phyloP scores from a whole-genome alignment of 2,113 vertebrate species.

The Hippocampus comes region DNA sequence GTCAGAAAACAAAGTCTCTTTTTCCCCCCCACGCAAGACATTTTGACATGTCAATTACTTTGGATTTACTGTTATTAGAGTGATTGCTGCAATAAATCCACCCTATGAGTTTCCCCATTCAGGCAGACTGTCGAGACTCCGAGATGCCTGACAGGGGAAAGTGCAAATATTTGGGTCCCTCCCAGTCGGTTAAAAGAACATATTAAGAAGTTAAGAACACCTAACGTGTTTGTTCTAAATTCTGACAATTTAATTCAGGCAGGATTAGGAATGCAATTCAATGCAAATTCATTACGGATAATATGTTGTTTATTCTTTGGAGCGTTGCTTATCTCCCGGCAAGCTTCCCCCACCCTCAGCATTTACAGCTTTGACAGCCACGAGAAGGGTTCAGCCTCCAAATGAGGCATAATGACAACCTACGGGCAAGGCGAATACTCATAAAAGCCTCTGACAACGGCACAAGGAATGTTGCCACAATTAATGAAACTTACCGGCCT shows the following conservation, averaged over 20 bases:
- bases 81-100: conserved; percentile 55
- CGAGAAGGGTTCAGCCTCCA: conserved; percentile 44
- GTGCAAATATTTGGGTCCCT: conserved; percentile 24
- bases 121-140: conserved; percentile 42
- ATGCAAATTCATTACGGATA: neutral
- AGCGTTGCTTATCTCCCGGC: conserved; percentile 30
- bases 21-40: conserved; percentile 23
- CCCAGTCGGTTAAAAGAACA: conserved; percentile 6
- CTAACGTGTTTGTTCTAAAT: conserved; percentile 1
- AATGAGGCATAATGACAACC: conserved; percentile 65
- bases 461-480: conserved; percentile 68
- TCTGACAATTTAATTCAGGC: neutral
- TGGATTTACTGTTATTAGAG: conserved; percentile 67
- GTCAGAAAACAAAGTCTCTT: conserved; percentile 26
- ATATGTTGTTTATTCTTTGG: conserved; percentile 7
- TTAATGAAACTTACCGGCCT: conserved; percentile 75
- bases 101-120: conserved; percentile 44
- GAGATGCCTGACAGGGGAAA: conserved; percentile 40
- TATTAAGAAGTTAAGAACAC: conserved; percentile 4
- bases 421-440: conserved; percentile 59
- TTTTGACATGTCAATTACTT: conserved; percentile 64
- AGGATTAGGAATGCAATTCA: neutral
- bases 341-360: conserved; percentile 32
- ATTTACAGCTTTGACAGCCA: conserved; percentile 62
- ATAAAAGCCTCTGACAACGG: conserved; percentile 71